These are phyloP conservation scores for Drosophila kikkawai DNA, from an alignment of 1,140 invertebrate species.

Conservation along the genomic window DNA sequence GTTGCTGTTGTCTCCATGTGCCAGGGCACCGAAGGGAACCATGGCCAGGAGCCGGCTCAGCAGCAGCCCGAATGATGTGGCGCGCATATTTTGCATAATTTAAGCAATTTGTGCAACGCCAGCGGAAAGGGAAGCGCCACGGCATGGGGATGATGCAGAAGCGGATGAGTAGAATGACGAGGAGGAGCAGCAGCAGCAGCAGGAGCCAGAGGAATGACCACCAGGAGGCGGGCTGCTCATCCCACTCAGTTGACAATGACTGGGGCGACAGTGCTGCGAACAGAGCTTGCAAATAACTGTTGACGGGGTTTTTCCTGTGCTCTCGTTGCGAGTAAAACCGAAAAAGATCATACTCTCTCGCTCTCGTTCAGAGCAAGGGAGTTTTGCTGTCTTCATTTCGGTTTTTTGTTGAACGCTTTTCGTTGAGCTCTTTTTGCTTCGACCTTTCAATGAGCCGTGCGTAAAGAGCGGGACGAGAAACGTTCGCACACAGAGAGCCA, in stretches of 20 bases:
- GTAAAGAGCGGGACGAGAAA: too few relatives aligned
- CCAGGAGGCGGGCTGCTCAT: neutral
- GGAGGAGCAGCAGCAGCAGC: neutral
- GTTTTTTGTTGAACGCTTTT: too few relatives aligned
- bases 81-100: slow-evolving; percentile 83
- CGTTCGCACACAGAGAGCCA: too few relatives aligned
- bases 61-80: slow-evolving; percentile 59
- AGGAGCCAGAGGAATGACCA: slow-evolving; percentile 21
- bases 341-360: too few relatives aligned
- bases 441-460: too few relatives aligned
- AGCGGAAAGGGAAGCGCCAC: slow-evolving; percentile 46
- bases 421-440: too few relatives aligned
- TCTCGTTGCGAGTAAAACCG: too few relatives aligned
- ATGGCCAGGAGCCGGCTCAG: slow-evolving; percentile 12
- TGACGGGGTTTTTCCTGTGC: too few relatives aligned
- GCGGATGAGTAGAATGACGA: neutral
- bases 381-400: too few relatives aligned
- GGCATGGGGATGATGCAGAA: neutral
- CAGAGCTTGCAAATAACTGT: too few relatives aligned
- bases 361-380: too few relatives aligned
- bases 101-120: slow-evolving; percentile 80
- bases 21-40: slow-evolving; percentile 16
- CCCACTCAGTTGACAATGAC: slow-evolving; percentile 41
- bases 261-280: slow-evolving; percentile 19
- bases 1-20: slow-evolving; percentile 45